Evolutionary conservation across 2,888 invertebrate genomes (phyloP).

Genomic region (Venusia cambrica): DNA sequence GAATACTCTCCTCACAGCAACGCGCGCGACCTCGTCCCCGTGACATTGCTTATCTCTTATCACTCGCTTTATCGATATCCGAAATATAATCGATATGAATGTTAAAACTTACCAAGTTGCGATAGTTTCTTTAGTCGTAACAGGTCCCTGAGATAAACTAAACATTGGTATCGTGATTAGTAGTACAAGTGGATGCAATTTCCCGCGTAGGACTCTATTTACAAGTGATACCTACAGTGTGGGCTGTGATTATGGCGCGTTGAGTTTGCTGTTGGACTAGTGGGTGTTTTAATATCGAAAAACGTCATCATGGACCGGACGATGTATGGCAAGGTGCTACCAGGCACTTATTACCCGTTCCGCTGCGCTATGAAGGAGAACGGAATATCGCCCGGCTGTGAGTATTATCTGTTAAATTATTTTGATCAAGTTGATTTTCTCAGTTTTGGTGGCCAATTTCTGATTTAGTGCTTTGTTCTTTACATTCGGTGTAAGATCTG

Average conservation of each 20-base stretch:
- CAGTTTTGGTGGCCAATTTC: not conserved
- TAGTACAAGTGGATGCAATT: too few relatives aligned
- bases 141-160: conserved; percentile 44
- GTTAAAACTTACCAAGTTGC: conserved; percentile 27
- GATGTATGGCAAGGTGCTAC: conserved; percentile 94
- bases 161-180: conserved; percentile 31
- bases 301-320: conserved; percentile 87
- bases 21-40: conserved; percentile 58
- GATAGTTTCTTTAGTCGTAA: conserved; percentile 36
- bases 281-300: conserved; percentile 69
- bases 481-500: conserved; percentile 17
- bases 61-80: conserved; percentile 50
- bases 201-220: too few relatives aligned
- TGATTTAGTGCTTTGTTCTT: not conserved
- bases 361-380: conserved; percentile 90
- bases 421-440: conserved; percentile 19
- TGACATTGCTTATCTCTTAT: conserved; percentile 65
- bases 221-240: conserved; percentile 42
- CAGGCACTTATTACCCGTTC: conserved; percentile 92
- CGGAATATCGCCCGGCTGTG: conserved; percentile 92
- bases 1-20: conserved; percentile 63
- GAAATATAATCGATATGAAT: conserved; percentile 51
- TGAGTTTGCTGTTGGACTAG: conserved; percentile 58
- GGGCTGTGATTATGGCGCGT: conserved; percentile 75
- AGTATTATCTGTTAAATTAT: conserved; percentile 73